phyloP scores from a whole-genome alignment of 2,888 invertebrate genomes.

The Cantharis lateralis region DNA sequence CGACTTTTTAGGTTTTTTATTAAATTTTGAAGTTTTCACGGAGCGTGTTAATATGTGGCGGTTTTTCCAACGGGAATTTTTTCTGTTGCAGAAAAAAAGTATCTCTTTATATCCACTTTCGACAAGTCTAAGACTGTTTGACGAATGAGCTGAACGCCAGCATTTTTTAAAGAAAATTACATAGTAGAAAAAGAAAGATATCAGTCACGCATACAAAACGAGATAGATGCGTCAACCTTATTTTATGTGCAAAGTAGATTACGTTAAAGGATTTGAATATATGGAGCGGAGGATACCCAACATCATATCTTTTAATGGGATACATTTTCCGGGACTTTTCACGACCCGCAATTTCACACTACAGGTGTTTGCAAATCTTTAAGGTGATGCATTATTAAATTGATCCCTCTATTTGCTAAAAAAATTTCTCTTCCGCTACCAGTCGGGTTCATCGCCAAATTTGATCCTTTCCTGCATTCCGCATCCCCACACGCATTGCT shows the following conservation, averaged over 20 bases:
- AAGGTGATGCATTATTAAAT: background rate
- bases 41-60: background rate
- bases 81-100: background rate
- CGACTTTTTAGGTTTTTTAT: background rate
- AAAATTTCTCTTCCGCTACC: background rate
- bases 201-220: slow-evolving; percentile 7
- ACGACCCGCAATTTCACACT: slow-evolving; percentile 3
- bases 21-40: background rate
- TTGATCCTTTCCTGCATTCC: background rate
- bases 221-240: slow-evolving; percentile 28
- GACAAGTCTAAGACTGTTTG: slow-evolving; percentile 37
- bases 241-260: slow-evolving; percentile 28
- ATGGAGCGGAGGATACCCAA: slow-evolving; percentile 13
- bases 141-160: slow-evolving; percentile 33
- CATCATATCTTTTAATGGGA: slow-evolving; percentile 26
- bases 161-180: slow-evolving; percentile 34
- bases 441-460: background rate
- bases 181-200: slow-evolving; percentile 17
- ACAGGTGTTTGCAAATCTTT: slow-evolving; percentile 5
- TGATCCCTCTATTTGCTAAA: background rate
- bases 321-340: slow-evolving; percentile 16
- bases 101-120: slow-evolving; percentile 28
- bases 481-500: no score
- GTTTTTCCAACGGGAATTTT: background rate
- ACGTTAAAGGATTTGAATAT: slow-evolving; percentile 27